phyloP scores from a whole-genome alignment of 2,113 vertebrate genomes.

The Setophaga kirtlandii region DNA sequence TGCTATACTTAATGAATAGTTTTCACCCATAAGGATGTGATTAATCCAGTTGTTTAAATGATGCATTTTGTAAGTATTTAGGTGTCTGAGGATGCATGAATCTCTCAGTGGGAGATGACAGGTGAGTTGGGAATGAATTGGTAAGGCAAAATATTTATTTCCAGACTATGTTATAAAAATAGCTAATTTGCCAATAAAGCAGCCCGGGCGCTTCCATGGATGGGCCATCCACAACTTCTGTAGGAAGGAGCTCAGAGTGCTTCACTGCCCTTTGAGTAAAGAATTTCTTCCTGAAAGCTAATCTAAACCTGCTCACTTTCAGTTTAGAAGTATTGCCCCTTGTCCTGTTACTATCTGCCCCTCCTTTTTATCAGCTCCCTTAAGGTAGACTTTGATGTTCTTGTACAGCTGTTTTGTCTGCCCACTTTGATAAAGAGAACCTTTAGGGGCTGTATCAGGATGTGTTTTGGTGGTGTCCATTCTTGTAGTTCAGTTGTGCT shows the following conservation, averaged over 20 bases:
- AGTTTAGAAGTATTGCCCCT: not conserved
- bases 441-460: not conserved
- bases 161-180: not conserved
- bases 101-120: not conserved
- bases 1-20: not conserved
- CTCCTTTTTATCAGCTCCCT: not conserved
- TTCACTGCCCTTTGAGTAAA: not conserved
- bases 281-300: not conserved
- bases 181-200: not conserved
- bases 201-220: not conserved
- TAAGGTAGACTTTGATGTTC: not conserved
- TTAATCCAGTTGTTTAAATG: not conserved
- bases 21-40: not conserved
- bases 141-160: not conserved
- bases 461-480: not conserved
- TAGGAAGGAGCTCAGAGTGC: not conserved
- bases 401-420: not conserved
- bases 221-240: not conserved
- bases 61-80: not conserved
- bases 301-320: not conserved
- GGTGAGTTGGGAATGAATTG: not conserved
- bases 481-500: not conserved
- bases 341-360: not conserved
- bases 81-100: fast-evolving
- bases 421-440: not conserved